Conservation (phyloP, 1,140 invertebrate genomes). For the Polyergus mexicanus region DNA sequence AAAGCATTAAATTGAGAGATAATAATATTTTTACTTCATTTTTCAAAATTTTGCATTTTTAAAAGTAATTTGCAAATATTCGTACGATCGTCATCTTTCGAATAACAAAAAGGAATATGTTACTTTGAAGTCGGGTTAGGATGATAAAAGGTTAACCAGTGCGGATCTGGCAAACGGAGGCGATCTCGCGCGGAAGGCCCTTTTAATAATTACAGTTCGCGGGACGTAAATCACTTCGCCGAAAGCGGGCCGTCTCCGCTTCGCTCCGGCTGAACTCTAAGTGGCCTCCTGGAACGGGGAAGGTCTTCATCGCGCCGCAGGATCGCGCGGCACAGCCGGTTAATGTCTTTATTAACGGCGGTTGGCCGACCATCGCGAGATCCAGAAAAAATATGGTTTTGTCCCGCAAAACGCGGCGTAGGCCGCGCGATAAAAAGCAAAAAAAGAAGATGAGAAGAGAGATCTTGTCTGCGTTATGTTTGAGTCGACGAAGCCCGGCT, state of each 20-base stretch:
- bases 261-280: constrained; percentile 68
- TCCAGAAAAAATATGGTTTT: constrained; percentile 42
- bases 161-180: constrained; percentile 62
- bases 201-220: constrained; percentile 77
- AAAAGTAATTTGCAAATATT: not conserved
- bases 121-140: constrained; percentile 23
- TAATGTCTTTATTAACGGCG: constrained; percentile 79
- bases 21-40: not conserved
- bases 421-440: not conserved
- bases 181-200: constrained; percentile 73
- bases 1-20: not conserved
- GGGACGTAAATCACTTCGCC: constrained; percentile 79
- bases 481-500: not conserved
- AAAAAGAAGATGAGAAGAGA: constrained; percentile 29
- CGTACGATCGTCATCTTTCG: not conserved
- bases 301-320: constrained; percentile 73
- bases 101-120: constrained; percentile 2
- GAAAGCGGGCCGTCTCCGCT: constrained; percentile 69
- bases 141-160: constrained; percentile 37
- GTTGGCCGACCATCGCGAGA: constrained; percentile 50
- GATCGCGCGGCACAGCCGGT: constrained; percentile 52
- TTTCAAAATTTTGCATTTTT: not conserved
- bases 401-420: constrained; percentile 41
- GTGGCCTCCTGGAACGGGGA: constrained; percentile 74
- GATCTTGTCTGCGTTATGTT: constrained; percentile 28